These are phyloP conservation scores for Platysteira castanea DNA, from an alignment of 2,113 vertebrate species.

Conservation along the genomic window DNA sequence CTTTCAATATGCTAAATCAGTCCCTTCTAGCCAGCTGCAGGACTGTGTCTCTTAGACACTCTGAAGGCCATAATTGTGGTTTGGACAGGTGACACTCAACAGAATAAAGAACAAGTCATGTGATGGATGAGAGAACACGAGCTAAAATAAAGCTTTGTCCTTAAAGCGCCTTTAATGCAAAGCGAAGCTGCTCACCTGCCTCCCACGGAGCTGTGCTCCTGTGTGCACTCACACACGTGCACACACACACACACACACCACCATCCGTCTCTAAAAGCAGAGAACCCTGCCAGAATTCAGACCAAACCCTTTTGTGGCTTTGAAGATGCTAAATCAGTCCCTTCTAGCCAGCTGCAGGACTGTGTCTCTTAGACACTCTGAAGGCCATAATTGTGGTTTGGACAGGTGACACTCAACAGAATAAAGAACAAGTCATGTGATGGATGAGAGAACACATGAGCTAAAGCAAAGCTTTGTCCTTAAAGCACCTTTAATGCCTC, in stretches of 20 bases:
- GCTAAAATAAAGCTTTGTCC: not conserved
- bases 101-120: not conserved
- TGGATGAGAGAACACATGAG: not conserved
- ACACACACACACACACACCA: not conserved
- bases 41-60: not conserved
- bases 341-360: not conserved
- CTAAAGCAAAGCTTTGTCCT: constrained; percentile 9
- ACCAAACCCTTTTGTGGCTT: not conserved
- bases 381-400: not conserved
- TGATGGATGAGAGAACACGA: not conserved
- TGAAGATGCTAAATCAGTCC: not conserved
- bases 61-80: not conserved
- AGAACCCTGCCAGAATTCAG: not conserved
- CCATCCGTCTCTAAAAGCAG: not conserved
- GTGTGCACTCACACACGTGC: accelerated
- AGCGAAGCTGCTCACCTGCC: not conserved
- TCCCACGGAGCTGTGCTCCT: not conserved
- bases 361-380: not conserved
- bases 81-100: constrained; percentile 4
- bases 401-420: constrained; percentile 11
- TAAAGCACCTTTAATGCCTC: constrained; percentile 19
- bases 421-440: not conserved
- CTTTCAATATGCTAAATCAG: not conserved
- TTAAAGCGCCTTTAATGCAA: constrained; percentile 14
- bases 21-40: not conserved